A percentile compares a stretch with the other conserved stretches of the same genome.
Conservation (phyloP, 1,140 invertebrate species). For the Polypedilum vanderplanki region DNA sequence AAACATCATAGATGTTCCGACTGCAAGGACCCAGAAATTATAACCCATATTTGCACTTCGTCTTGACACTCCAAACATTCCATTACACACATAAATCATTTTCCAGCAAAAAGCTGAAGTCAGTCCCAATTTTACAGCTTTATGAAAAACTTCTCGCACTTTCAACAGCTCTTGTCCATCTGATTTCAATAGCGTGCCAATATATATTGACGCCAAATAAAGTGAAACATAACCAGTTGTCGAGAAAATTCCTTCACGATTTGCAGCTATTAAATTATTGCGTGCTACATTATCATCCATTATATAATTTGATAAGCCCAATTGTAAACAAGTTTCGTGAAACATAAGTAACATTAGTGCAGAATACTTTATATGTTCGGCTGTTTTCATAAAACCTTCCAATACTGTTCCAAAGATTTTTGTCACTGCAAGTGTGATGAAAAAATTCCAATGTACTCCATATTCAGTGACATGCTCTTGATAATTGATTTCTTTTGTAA, state of each 20-base stretch:
- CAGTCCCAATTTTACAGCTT: conserved; percentile 42
- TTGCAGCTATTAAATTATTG: conserved; percentile 64
- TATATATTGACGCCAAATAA: conserved; percentile 65
- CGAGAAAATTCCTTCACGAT: conserved; percentile 84
- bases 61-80: conserved; percentile 53
- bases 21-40: conserved; percentile 61
- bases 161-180: conserved; percentile 39
- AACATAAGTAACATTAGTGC: conserved; percentile 50
- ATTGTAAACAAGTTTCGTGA: conserved; percentile 63
- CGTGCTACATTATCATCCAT: conserved; percentile 50
- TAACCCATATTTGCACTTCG: conserved; percentile 72
- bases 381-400: conserved; percentile 45
- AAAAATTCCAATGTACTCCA: conserved; percentile 96
- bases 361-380: conserved; percentile 45
- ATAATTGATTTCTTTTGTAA: conserved; percentile 65
- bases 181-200: conserved; percentile 55
- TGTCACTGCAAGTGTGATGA: conserved; percentile 79
- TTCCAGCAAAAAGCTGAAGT: conserved; percentile 46
- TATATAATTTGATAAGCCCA: conserved; percentile 63
- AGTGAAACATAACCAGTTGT: conserved; percentile 74
- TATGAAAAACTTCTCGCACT: conserved; percentile 37
- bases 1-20: conserved; percentile 49
- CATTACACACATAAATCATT: conserved; percentile 45
- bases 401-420: conserved; percentile 63
- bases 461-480: conserved; percentile 85